Conservation (phyloP, 1,140 invertebrate species). For the Wiebesia pumilae region DNA sequence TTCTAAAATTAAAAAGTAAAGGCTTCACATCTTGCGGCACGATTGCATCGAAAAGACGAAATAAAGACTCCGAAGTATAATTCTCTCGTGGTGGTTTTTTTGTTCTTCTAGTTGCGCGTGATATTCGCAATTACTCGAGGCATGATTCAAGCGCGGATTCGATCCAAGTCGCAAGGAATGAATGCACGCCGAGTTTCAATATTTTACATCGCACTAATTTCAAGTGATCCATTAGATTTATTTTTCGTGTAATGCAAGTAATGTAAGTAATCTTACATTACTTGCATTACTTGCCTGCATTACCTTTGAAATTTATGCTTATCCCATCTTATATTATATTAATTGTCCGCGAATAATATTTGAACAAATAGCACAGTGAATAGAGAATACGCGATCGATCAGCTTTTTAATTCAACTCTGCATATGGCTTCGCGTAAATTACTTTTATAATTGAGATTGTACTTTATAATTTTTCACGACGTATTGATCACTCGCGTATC, state of each 20-base stretch:
- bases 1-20: neutral
- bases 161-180: neutral
- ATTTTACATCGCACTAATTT: neutral
- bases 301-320: neutral
- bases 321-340: neutral
- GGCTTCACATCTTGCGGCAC: neutral
- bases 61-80: neutral
- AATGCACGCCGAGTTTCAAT: neutral
- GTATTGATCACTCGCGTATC: neutral
- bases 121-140: neutral
- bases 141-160: neutral
- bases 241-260: neutral
- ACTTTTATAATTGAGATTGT: conserved; percentile 14
- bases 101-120: too few relatives aligned
- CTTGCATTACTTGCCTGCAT: neutral
- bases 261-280: too few relatives aligned
- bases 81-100: neutral
- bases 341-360: neutral
- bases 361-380: neutral
- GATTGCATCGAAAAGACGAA: conserved; percentile 17
- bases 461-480: neutral
- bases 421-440: neutral
- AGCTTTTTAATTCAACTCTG: neutral
- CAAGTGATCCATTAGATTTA: neutral
- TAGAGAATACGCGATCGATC: neutral